phyloP scores from a whole-genome alignment of 2,888 invertebrate species.

The Spisula solida region DNA sequence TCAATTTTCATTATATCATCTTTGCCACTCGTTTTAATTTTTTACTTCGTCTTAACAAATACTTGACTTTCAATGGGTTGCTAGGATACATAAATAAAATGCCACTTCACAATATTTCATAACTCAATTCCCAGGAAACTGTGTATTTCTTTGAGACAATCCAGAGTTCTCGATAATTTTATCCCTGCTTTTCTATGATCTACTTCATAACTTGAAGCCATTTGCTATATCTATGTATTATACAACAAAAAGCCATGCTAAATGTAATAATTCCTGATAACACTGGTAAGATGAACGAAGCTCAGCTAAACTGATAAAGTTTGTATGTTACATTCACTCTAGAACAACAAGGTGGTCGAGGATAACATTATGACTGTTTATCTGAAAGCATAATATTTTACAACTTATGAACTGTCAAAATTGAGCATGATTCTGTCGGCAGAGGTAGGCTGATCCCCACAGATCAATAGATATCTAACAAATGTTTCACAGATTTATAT shows the following conservation, averaged over 20 bases:
- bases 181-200: constrained; percentile 33
- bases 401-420: constrained; percentile 5
- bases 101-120: constrained; percentile 6
- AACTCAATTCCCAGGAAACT: constrained; percentile 28
- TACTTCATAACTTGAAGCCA: constrained; percentile 45
- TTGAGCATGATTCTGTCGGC: neutral
- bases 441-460: neutral
- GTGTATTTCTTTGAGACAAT: constrained; percentile 24
- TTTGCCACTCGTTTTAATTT: neutral
- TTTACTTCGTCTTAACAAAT: constrained; percentile 8
- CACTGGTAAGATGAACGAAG: constrained; percentile 44
- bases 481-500: neutral
- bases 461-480: neutral
- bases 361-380: constrained; percentile 34
- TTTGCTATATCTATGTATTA: constrained; percentile 29
- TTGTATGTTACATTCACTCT: neutral
- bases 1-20: neutral
- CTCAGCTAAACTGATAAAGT: constrained; percentile 39
- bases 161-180: constrained; percentile 34
- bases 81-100: constrained; percentile 43
- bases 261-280: constrained; percentile 58
- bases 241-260: constrained; percentile 36
- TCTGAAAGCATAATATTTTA: neutral
- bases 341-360: constrained; percentile 33
- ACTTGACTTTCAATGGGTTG: constrained; percentile 35